phyloP scores from a whole-genome alignment of 2,113 vertebrate genomes.

The Halcyon senegalensis region DNA sequence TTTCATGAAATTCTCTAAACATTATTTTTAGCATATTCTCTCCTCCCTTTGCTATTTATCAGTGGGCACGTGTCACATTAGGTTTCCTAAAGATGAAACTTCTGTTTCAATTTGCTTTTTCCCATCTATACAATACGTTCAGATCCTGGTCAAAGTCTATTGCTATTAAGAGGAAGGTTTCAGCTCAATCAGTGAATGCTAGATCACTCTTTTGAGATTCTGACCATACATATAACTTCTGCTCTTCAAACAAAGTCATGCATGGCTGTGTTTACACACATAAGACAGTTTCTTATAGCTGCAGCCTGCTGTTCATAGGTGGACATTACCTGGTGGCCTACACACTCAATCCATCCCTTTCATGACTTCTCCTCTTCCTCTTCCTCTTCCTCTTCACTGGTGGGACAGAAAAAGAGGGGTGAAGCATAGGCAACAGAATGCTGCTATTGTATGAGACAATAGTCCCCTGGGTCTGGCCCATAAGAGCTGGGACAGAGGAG shows the following conservation, averaged over 20 bases:
- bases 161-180: not conserved
- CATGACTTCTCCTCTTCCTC: fast-evolving
- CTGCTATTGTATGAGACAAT: not conserved
- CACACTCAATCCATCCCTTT: not conserved
- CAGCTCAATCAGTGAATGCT: not conserved
- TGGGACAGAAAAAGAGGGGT: not conserved
- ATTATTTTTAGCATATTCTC: constrained; percentile 52
- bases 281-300: not conserved
- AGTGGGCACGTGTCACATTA: not conserved
- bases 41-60: not conserved
- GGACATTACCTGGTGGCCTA: not conserved
- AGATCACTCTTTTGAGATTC: not conserved
- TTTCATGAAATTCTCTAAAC: constrained; percentile 38
- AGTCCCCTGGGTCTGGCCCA: not conserved
- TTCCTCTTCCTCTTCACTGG: not conserved
- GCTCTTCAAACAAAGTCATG: not conserved
- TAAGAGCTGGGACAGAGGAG: not conserved
- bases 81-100: not conserved
- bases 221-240: not conserved
- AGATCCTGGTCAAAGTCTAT: not conserved
- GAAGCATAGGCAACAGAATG: not conserved
- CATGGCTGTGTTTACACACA: fast-evolving
- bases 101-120: not conserved
- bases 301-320: not conserved
- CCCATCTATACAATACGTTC: not conserved